Base-by-base conservation (phyloP, 30 jellyfish, hydroid and myxozoan species). In the Aurelia sp. region DNA sequence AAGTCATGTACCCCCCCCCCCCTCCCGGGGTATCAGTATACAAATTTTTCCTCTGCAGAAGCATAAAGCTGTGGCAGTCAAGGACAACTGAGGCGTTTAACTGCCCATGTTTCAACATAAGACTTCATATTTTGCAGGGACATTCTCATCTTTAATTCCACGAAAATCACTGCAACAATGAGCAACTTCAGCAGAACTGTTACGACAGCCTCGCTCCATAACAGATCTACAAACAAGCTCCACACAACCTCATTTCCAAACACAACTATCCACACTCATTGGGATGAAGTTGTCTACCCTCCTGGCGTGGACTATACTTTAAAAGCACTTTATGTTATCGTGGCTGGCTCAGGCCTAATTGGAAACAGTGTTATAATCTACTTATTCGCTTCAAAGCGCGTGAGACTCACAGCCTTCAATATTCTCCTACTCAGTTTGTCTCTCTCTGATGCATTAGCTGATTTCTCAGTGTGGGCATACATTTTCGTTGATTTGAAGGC, bases 391-490 rank as follows among this genome's bases (percentile, higher is more conserved):
- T 74, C 85, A 63, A 77, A 68, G 62, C 72, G 76, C 57, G 89
- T 88, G 7, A 35, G 33, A 27, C 76, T 71, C 67, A 63, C 88
- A 9, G 83, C 96, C 19, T 88, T 94, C 84, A 94, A 94, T 58
- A 71, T 88, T 24, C 79, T 88, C 31, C 86, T 94, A 19, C 72
- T 94, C 71, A 88, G 84, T 66, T 88, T 94, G 19, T 86, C 99
- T 24, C 58, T 89, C 3, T 76, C 99, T 13, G 99, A 94, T 66
- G 67, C 77, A 24, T 57, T 89, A 4, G 94, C 97, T 3, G 92
- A 75, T 48, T 21, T 94, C 12, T 74, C 92, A 0, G 69, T 94
- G 18, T 88, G 85, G 87, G 97, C 97, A 13, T 94, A 89, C 81
- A 87, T 94, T 17, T 94, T 88, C 78, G 44, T 94, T 31, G 81